Base-by-base conservation (phyloP, 2,888 invertebrate species). In the Thysanoteuthis rhombus region DNA sequence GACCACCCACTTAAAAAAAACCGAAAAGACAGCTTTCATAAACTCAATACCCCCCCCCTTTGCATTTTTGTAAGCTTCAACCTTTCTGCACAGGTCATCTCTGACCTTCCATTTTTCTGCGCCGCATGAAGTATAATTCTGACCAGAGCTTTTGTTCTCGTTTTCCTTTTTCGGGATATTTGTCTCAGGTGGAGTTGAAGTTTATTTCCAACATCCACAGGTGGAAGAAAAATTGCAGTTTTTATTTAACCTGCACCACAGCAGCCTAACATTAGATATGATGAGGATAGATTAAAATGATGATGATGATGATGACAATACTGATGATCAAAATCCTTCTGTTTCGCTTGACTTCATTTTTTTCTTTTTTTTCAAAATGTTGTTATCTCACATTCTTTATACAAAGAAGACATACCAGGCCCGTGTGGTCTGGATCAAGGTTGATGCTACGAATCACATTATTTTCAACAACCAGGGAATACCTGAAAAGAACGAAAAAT, bases 401-500 rank as follows among this genome's bases (percentile, higher is more conserved):
- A 94, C 96, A 96, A 94, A 99, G 97, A 0, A 99, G 98, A 97
- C 99, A 99, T 89, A 98, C 98, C 12, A 99, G 97, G 12, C 99
- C 99, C 28, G 99, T 99, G 96, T 98, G 98, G 97, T 99, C 99
- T 0, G 99, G 99, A 96, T 99, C 99, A 38, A 99, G 98, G 97
- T 99, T 99, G 94, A 99, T 97, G 94, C 98, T 98, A 95, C 98
- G 98, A 25, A 99, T 98, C 95, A 98, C 98, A 93, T 98, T 98
- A 97, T 99, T 98, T 93, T 99, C 98, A 91, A 99, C 98, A n/a
- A 99, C 97, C 98, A 99, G 98, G 0, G 99, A 99, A 97, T 98
- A 99, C 92, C 97, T 97, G 95, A 32, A 93, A 94, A n/a, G 36
- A n/a, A n/a, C 32, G n/a, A n/a, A 75, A 75, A 75, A 75, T 19